Evolutionary conservation across 1,140 invertebrate species (phyloP).

Genomic region (Drosophila watanabei): DNA sequence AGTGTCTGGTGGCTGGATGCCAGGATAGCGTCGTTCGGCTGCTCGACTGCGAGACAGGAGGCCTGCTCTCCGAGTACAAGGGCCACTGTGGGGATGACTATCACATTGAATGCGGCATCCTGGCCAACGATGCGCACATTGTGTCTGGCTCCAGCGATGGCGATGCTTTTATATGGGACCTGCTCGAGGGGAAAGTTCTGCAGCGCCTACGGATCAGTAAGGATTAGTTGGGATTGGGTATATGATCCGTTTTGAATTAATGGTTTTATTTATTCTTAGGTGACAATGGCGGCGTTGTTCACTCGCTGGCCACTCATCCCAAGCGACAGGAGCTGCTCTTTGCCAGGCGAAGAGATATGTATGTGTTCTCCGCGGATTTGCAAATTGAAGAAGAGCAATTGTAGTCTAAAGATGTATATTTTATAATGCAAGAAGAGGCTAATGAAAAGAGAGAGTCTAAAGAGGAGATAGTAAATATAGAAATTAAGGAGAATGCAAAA

Average conservation of each 20-base stretch:
- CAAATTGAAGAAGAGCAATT: constrained; percentile 73
- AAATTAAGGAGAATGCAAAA: too few relatives aligned
- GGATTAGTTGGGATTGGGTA: neutral
- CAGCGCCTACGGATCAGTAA: constrained; percentile 86
- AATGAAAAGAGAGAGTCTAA: neutral
- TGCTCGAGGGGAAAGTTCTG: constrained; percentile 90
- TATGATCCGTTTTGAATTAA: too few relatives aligned
- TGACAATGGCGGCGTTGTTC: constrained; percentile 87
- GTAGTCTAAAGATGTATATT: constrained; percentile 9
- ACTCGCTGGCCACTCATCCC: constrained; percentile 91
- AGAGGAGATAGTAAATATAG: neutral
- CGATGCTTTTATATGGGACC: constrained; percentile 94
- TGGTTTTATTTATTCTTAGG: constrained; percentile 23
- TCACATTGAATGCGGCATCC: constrained; percentile 94
- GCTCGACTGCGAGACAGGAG: constrained; percentile 95
- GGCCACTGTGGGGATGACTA: constrained; percentile 93
- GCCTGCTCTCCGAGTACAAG: constrained; percentile 92
- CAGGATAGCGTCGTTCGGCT: constrained; percentile 93
- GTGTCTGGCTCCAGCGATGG: constrained; percentile 96
- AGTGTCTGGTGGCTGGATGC: constrained; percentile 93
- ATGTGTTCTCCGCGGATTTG: constrained; percentile 87
- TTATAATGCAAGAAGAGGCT: neutral
- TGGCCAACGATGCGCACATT: constrained; percentile 92
- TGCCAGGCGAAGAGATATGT: constrained; percentile 89
- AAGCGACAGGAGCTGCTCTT: constrained; percentile 89